Conservation (phyloP, 2,797 vertebrate genomes). For the Scleropages formosus region DNA sequence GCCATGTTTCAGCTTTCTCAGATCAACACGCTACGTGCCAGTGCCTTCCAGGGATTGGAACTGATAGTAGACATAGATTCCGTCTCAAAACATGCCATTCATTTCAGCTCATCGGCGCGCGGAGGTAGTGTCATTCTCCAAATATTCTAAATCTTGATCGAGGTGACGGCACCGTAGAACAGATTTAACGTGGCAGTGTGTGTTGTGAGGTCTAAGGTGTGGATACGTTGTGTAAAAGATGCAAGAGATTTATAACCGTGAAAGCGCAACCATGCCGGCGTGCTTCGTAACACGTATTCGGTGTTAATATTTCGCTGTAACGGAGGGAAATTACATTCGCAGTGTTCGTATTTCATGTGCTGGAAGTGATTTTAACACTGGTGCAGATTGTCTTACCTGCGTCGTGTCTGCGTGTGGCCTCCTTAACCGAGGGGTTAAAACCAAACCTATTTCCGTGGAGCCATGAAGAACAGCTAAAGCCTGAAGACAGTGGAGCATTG, state of each 20-base stretch:
- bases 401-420: not conserved
- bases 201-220: not conserved
- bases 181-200: not conserved
- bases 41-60: not conserved
- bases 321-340: not conserved
- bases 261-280: not conserved
- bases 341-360: not conserved
- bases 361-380: not conserved
- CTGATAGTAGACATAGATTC: not conserved
- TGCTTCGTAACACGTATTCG: not conserved
- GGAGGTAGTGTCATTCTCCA: not conserved
- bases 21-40: not conserved
- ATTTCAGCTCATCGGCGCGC: not conserved
- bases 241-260: not conserved
- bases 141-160: not conserved
- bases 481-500: not conserved
- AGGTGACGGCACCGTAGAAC: not conserved
- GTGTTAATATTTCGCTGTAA: not conserved
- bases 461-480: slow-evolving; percentile 7
- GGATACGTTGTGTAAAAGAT: not conserved
- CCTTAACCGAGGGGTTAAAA: slow-evolving; percentile 1
- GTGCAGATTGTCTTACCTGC: not conserved
- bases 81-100: not conserved
- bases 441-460: not conserved
- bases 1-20: not conserved